Evolutionary conservation across 2,888 invertebrate genomes (phyloP).

Genomic region (Eustalomyia histrio): DNA sequence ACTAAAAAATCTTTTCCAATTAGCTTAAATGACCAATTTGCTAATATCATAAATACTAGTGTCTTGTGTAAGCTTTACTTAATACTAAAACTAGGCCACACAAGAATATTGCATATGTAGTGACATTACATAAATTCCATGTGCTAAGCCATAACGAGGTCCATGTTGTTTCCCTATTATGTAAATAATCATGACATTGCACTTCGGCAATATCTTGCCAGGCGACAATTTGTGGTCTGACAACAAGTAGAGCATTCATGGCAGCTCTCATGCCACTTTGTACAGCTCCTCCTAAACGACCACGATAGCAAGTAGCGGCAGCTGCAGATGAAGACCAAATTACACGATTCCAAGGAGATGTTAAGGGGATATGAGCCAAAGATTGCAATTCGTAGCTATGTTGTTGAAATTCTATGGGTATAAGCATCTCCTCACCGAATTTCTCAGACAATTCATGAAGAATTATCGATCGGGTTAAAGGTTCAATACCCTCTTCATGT

Average conservation of each 20-base stretch:
- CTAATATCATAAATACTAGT: not conserved
- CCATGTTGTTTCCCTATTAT: slow-evolving; percentile 40
- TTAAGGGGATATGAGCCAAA: slow-evolving; percentile 69
- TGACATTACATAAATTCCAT: slow-evolving; percentile 76
- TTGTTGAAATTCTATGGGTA: slow-evolving; percentile 69
- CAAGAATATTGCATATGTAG: slow-evolving; percentile 71
- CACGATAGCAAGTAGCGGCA: slow-evolving; percentile 74
- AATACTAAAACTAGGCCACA: slow-evolving; percentile 69
- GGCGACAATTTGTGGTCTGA: slow-evolving; percentile 75
- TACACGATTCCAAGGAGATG: slow-evolving; percentile 75
- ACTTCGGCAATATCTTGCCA: slow-evolving; percentile 76
- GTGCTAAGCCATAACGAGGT: slow-evolving; percentile 69
- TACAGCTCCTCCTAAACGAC: slow-evolving; percentile 77
- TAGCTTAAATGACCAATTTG: not conserved
- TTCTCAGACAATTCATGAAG: slow-evolving; percentile 68
- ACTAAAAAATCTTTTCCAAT: not conserved
- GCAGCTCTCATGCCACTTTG: slow-evolving; percentile 78
- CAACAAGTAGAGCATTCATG: slow-evolving; percentile 72
- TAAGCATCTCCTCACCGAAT: slow-evolving; percentile 74
- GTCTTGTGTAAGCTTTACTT: slow-evolving; percentile 62
- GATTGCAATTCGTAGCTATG: slow-evolving; percentile 70
- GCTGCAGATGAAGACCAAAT: slow-evolving; percentile 77
- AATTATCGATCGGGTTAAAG: slow-evolving; percentile 65
- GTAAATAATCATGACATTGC: slow-evolving; percentile 66
- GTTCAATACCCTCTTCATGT: slow-evolving; percentile 69